Evolutionary conservation across 2,113 vertebrate genomes (phyloP).

Genomic region (Capreolus pygargus): DNA sequence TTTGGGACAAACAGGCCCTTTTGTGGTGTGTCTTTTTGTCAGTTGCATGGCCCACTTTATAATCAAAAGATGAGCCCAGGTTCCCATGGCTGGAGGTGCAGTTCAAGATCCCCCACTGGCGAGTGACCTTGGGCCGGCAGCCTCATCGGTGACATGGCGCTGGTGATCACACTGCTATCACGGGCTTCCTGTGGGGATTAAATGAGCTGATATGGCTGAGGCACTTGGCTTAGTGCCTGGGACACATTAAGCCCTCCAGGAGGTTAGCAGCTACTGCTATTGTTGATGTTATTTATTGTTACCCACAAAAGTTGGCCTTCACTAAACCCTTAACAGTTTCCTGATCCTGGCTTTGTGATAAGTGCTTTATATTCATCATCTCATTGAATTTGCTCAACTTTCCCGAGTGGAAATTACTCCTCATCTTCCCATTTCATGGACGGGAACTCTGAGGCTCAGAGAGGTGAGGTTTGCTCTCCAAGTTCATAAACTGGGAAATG

Average conservation of each 20-base stretch:
- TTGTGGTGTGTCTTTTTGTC: constrained; percentile 29
- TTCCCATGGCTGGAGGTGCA: background rate
- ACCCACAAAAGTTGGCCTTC: background rate
- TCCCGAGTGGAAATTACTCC: background rate
- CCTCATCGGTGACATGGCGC: background rate
- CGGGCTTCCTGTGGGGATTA: background rate
- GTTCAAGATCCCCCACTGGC: background rate
- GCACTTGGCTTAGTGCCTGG: background rate
- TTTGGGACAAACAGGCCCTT: background rate
- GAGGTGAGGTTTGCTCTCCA: background rate
- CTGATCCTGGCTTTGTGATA: background rate
- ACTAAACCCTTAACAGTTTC: background rate
- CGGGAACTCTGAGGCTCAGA: background rate
- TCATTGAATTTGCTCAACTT: background rate
- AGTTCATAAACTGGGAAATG: background rate
- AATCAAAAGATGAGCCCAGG: background rate
- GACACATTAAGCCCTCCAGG: background rate
- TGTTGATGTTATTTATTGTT: background rate
- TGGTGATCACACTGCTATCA: background rate
- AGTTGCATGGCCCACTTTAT: background rate
- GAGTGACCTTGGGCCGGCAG: background rate
- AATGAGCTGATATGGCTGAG: background rate
- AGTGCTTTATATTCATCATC: background rate
- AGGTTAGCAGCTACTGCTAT: background rate
- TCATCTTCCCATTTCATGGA: background rate